phyloP scores from a whole-genome alignment of 2,113 vertebrate species.

The Callopanchax toddi region DNA sequence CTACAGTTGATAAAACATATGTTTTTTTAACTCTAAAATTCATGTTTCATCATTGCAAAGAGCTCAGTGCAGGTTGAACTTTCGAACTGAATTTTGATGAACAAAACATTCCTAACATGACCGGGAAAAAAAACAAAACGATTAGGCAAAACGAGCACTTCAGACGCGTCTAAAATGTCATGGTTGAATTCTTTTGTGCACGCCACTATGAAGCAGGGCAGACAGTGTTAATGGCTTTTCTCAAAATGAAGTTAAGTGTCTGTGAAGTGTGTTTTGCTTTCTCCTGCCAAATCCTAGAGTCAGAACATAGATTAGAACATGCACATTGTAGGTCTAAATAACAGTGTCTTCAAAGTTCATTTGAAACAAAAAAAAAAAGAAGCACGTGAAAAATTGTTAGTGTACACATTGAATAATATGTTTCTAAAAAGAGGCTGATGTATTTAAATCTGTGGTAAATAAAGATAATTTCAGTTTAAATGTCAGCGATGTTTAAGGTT shows the following conservation, averaged over 20 bases:
- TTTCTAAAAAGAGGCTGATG: not conserved
- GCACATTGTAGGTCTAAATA: constrained; percentile 2
- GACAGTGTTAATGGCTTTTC: constrained; percentile 47
- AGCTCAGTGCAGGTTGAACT: not conserved
- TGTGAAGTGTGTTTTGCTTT: constrained; percentile 42
- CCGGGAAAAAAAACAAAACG: constrained; percentile 17
- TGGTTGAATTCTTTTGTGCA: constrained; percentile 12
- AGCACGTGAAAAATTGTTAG: not conserved
- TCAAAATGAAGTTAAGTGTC: constrained; percentile 5
- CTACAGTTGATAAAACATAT: constrained; percentile 22
- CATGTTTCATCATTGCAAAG: not conserved
- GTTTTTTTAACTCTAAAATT: constrained; percentile 1
- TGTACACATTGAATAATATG: not conserved
- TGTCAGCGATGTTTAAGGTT: not conserved
- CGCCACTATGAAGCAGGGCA: constrained; percentile 28
- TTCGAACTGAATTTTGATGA: constrained; percentile 32
- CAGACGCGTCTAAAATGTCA: constrained; percentile 30
- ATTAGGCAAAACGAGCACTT: constrained; percentile 33
- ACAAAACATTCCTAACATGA: constrained; percentile 23
- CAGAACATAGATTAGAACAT: constrained; percentile 30
- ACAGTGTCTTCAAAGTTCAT: not conserved
- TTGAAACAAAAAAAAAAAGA: not conserved
- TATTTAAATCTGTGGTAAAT: not conserved
- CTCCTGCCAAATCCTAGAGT: constrained; percentile 15
- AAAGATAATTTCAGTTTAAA: not conserved